These are phyloP conservation scores for Pachyrhynchus sulphureomaculatus DNA, from an alignment of 1,140 invertebrate species.

Conservation along the genomic window DNA sequence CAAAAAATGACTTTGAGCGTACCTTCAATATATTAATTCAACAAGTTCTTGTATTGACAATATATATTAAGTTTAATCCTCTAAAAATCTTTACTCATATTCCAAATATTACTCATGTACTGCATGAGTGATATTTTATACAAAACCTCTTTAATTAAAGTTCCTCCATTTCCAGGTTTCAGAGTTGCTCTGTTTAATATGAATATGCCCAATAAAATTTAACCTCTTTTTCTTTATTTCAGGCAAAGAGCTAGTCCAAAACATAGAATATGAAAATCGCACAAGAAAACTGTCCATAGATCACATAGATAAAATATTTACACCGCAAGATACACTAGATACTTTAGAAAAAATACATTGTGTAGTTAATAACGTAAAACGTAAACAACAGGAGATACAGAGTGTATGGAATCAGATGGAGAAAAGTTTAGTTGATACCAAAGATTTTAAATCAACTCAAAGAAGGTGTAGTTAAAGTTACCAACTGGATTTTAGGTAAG, in stretches of 20 bases:
- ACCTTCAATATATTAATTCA: no score
- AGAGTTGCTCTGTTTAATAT: no score
- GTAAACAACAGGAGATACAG: conserved; percentile 62
- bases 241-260: conserved; percentile 47
- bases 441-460: conserved; percentile 63
- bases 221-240: conserved; percentile 18
- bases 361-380: conserved; percentile 60
- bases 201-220: no score
- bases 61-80: no score
- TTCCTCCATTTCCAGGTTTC: no score
- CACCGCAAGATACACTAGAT: conserved; percentile 63
- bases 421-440: conserved; percentile 59
- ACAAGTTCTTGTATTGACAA: no score
- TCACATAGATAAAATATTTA: conserved; percentile 48
- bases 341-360: conserved; percentile 59
- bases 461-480: conserved; percentile 66
- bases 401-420: conserved; percentile 63
- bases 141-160: no score
- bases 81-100: no score
- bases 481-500: conserved; percentile 68
- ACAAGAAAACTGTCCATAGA: conserved; percentile 48
- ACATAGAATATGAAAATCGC: conserved; percentile 48
- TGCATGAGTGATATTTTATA: no score
- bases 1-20: no score
- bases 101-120: no score